Conservation (phyloP, 2,113 vertebrate genomes). For the Orthonyx spaldingii region DNA sequence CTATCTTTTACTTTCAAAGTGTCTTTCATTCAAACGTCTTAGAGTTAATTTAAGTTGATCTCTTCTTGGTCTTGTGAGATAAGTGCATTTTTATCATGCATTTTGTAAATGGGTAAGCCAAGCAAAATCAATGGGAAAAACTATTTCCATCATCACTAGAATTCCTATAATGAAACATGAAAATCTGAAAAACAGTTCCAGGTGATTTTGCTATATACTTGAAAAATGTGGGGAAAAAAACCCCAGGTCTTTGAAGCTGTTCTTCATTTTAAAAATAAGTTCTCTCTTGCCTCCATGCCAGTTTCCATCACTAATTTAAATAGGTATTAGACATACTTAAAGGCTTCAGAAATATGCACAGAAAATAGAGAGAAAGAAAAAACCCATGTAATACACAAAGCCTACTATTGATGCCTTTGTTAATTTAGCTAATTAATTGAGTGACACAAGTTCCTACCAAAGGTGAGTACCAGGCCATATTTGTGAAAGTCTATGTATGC, state of each 20-base stretch:
- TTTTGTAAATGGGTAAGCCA: neutral
- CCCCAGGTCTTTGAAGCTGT: neutral
- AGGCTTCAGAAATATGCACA: neutral
- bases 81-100: neutral
- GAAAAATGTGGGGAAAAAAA: neutral
- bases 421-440: neutral
- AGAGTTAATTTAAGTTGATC: neutral
- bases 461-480: neutral
- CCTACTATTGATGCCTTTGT: neutral
- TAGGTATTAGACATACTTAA: neutral
- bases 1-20: neutral
- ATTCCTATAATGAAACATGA: neutral
- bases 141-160: neutral
- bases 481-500: neutral
- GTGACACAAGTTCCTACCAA: neutral
- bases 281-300: neutral
- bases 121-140: neutral
- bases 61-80: neutral
- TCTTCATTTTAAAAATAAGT: neutral
- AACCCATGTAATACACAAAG: rapidly evolving
- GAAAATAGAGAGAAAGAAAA: neutral
- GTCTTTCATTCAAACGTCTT: neutral
- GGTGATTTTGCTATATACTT: neutral
- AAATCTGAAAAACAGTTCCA: neutral
- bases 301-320: neutral